Conservation (phyloP, 2,113 vertebrate species). For the Todiramphus chloris region DNA sequence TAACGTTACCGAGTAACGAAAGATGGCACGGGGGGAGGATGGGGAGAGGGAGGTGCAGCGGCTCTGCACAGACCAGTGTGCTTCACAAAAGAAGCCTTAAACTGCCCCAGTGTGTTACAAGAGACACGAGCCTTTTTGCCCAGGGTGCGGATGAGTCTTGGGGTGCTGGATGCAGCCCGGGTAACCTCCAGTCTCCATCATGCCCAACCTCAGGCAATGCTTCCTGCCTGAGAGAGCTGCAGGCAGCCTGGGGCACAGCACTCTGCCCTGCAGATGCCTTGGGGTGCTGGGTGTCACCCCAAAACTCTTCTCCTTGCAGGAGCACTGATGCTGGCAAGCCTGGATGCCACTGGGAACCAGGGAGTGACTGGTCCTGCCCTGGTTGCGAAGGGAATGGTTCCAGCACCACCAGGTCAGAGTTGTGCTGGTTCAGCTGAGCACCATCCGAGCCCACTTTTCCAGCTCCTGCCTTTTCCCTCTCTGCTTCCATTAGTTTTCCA, state of each 20-base stretch:
- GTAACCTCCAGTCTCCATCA: background rate
- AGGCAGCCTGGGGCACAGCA: accelerated
- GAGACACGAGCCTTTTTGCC: background rate
- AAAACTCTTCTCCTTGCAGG: background rate
- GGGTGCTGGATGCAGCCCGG: background rate
- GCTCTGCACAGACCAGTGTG: accelerated
- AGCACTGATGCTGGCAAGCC: background rate
- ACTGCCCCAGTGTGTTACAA: background rate
- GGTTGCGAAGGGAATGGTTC: background rate
- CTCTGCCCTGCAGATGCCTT: accelerated
- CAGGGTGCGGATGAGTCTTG: background rate
- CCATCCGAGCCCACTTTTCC: background rate
- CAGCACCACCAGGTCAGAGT: accelerated
- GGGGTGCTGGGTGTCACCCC: background rate
- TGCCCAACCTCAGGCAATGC: background rate
- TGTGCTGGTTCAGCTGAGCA: accelerated
- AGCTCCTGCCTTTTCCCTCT: background rate
- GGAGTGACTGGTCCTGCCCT: accelerated
- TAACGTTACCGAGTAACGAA: background rate
- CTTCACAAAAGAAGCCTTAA: background rate
- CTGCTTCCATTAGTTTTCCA: background rate
- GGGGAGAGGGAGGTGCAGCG: background rate
- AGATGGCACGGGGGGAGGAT: background rate
- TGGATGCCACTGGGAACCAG: accelerated
- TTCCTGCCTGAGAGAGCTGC: accelerated